Base-by-base conservation (phyloP, 1,140 invertebrate species). In the Cephus cinctus region DNA sequence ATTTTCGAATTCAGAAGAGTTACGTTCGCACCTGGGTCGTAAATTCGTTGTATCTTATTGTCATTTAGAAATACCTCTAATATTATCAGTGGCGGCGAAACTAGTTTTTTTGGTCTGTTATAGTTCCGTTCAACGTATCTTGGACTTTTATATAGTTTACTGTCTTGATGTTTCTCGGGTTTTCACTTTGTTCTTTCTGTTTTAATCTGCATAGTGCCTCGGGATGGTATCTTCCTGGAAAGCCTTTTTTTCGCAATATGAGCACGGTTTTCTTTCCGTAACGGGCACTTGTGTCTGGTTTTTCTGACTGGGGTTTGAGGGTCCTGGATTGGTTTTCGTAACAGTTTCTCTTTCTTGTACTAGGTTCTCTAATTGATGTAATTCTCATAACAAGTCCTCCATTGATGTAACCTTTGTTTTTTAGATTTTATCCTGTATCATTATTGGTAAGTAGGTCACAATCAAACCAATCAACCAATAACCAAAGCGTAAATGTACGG, bases 361-460 rank as follows among this genome's bases (percentile, higher is more conserved):
- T 36, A 31, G 36, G 36, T 27, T 47, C 11, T 47, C 36, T 25
- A 47, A 9, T 21, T 3, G 38, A 32, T 36, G 45, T 41, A 45
- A 45, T 12, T 45, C 43, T 45, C 21, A 2, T 36, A 45, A 16
- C 12, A 45, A 45, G 27, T 45, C 43, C 21, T 45, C 43, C 31
- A 34, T 44, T 44, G 42, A 3, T 34, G 15, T 34, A 1, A 44
- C 30, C 9, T 44, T 44, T 34, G 42, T 21, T 22, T 34, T 34
- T 34, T 44, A 30, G 42, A 44, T 44, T 34, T 34, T 44, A 30
- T 47, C 44, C 30, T 47, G 44, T 47, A 47, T 47, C 21, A 30
- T 47, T 23, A 47, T 47, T 39, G 42, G 42, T 21, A 44, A 34
- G 30, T 44, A n/a, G 19, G 42, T 44, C 19, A 44, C 30, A 34